Evolutionary conservation across 2,113 vertebrate species (phyloP), one percentile per base, ranked within the genome.

Genomic region (Cercocebus atys): DNA sequence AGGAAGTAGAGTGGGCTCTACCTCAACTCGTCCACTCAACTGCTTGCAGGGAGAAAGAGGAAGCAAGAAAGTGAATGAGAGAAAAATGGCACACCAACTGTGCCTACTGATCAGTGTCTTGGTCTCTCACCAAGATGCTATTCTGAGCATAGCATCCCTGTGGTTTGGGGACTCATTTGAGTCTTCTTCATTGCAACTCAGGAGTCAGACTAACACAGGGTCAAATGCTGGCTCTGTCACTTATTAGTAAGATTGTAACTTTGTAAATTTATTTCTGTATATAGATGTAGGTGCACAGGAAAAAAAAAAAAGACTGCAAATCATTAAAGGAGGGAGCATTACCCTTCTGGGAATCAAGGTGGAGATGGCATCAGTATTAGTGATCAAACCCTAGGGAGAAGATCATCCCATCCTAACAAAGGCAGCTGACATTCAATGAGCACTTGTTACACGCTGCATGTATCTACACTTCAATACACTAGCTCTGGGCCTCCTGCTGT

Each of bases 371-470:
- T 52, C 57, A n/a, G 17, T 47, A 13, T 13, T 2, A 75, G 75
- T 80, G 64, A n/a, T 30, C 52, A 18, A 20, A 38, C n/a, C 81
- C 64, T 32, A 64, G 52, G 45, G 23, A 78, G 86, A 59, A 78
- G 91, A 50, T 14, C 32, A 47, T 52, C 8, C 52, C 4, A 5
- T 70, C 35, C 70, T 83, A 38, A 76, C 40, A 20, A 38, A 0
- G 2, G 40, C 45, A 10, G 25, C 7, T 27, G 45, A 55, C 23
- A 20, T 64, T 68, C 27, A 17, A 2, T 38, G 52, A 59, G 40
- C 23, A 5, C 3, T 52, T 72, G 27, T 30, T 2, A 2, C 9
- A 2, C 0, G 12, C 23, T 5, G 25, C 1, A 2, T 1, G 22
- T 6, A 20, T 10, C 2, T 27, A 27, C 5, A 2, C 16, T 57